Percentiles rank a stretch among this genome's conserved stretches.
phyloP scores from a whole-genome alignment of 2,113 vertebrate species.

The human (Homo sapiens) region GRCh38 chrX:29889001-29889500 shows the following conservation, averaged over 20 bases:
- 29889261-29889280: background rate
- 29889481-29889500: background rate
- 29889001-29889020: background rate
- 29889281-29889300: background rate
- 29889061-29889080: background rate
- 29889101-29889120: background rate
- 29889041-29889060: background rate
- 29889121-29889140: background rate
- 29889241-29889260: background rate
- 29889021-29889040: background rate
- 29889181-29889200: constrained; percentile 28
- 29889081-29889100: constrained; percentile 5
- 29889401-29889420: constrained; percentile 20
- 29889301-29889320: constrained; percentile 11
- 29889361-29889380: background rate
- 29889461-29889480: background rate
- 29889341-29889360: constrained; percentile 8
- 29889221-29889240: background rate
- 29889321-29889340: constrained; percentile 13
- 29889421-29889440: constrained; percentile 20
- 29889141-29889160: background rate
- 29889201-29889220: constrained; percentile 39
- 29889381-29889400: constrained; percentile 48
- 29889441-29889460: background rate
- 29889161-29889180: constrained; percentile 39